Percentiles rank a stretch among this genome's conserved stretches.
Conservation (phyloP, 2,113 vertebrate genomes). For the Ceuthmochares aereus region DNA sequence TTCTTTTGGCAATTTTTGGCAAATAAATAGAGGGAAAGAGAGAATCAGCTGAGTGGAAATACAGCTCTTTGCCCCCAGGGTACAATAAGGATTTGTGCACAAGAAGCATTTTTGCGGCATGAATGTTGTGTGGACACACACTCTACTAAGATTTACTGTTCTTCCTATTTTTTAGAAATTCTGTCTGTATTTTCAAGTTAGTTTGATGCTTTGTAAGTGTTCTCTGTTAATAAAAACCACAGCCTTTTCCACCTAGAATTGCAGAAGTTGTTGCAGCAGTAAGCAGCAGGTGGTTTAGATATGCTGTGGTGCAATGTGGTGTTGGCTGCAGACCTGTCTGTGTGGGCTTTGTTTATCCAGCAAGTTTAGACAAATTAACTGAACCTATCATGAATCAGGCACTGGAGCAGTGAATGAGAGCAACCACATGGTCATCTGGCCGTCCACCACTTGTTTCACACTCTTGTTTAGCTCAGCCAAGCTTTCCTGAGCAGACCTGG, state of each 20-base stretch:
- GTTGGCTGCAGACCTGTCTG: constrained; percentile 24
- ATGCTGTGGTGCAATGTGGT: background rate
- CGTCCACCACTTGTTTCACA: background rate
- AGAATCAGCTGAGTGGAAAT: background rate
- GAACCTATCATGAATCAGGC: background rate
- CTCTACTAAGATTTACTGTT: constrained; percentile 12
- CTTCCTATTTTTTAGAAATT: background rate
- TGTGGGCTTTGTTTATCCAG: constrained; percentile 37
- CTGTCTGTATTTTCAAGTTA: background rate
- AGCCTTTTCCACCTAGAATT: background rate
- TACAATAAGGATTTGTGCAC: background rate
- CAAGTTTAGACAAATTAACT: constrained; percentile 24
- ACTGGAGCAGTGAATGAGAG: background rate
- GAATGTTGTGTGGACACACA: background rate
- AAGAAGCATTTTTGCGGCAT: background rate
- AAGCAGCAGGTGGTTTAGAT: background rate
- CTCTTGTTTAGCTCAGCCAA: background rate
- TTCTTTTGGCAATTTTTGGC: background rate
- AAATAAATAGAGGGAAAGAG: background rate
- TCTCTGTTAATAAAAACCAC: background rate
- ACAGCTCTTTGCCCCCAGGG: background rate
- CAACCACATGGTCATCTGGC: background rate
- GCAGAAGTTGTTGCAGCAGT: background rate
- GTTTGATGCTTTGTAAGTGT: background rate
- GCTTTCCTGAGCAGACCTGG: background rate